Base-by-base conservation (phyloP, 2,888 invertebrate genomes). In the Dromius quadrimaculatus region DNA sequence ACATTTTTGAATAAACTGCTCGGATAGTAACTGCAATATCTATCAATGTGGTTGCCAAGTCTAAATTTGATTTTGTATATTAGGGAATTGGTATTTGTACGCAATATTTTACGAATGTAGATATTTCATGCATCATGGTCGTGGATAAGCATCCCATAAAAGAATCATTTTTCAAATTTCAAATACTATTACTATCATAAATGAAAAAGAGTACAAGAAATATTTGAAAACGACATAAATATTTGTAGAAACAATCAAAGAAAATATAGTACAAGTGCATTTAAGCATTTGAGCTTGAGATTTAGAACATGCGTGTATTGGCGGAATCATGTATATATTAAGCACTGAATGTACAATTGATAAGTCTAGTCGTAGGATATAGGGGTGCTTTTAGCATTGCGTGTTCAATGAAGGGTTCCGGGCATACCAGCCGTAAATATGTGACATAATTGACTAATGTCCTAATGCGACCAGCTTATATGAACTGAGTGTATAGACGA, bases 391-490 rank as follows among this genome's bases (percentile, higher is more conserved):
- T 50, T 13, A 50, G 13, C 23, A 13, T 43, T 50, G 8, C 32
- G 17, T 28, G 54, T 13, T 57, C 34, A 13, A 22, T 9, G 13
- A 8, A 28, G 32, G 34, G 28, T 8, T 13, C 34, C 34, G 65
- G 50, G 36, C 47, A 65, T 65, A 47, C 65, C 50, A 73, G 74
- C 72, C 73, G 71, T 74, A 75, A 75, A 75, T 76, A 75, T 73
- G 75, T 73, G 73, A 73, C 74, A 75, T 76, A 75, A 75, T 76
- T 76, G 76, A 75, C 76, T 76, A 76, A 76, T 76, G 72, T 73
- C 73, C 73, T 74, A 74, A 75, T 74, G 75, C 74, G 74, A 72
- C 74, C 74, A 72, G 74, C 73, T 75, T 73, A 74, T 75, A 76
- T 76, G 75, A 76, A 76, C 75, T 74, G 74, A 74, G 73, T 74